Evolutionary conservation across 2,888 invertebrate genomes (phyloP).

Genomic region (Dasypogon diadema): DNA sequence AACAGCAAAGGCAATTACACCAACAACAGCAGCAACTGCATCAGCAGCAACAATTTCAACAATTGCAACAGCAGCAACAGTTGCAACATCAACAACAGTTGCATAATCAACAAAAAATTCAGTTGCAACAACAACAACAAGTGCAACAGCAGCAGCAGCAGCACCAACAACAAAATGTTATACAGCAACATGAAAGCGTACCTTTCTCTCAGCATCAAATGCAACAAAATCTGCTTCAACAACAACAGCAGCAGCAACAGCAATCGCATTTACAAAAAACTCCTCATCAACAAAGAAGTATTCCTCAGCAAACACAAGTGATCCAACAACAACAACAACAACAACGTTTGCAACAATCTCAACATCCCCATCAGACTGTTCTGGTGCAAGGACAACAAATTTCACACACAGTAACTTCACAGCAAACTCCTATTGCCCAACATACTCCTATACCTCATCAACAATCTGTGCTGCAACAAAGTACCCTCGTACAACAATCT

Average conservation of each 20-base stretch:
- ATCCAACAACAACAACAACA: slow-evolving; percentile 56
- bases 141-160: slow-evolving; percentile 50
- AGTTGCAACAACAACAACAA: slow-evolving; percentile 50
- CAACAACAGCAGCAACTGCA: slow-evolving; percentile 27
- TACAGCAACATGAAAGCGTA: slow-evolving; percentile 35
- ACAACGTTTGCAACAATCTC: slow-evolving; percentile 60
- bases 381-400: slow-evolving; percentile 58
- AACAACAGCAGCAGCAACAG: slow-evolving; percentile 53
- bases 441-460: background rate
- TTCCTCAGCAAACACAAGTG: slow-evolving; percentile 62
- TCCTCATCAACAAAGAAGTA: slow-evolving; percentile 64
- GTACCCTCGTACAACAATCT: background rate
- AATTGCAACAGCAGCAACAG: slow-evolving; percentile 33
- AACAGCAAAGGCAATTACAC: slow-evolving; percentile 47
- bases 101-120: too few species aligned
- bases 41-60: slow-evolving; percentile 49
- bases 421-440: slow-evolving; percentile 15
- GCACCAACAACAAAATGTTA: slow-evolving; percentile 35
- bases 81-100: slow-evolving; percentile 47
- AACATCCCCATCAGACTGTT: slow-evolving; percentile 6
- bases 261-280: slow-evolving; percentile 51
- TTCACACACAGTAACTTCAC: background rate
- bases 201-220: slow-evolving; percentile 34
- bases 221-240: slow-evolving; percentile 52
- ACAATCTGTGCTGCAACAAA: background rate